Evolutionary conservation across 2,888 invertebrate genomes (phyloP).

Genomic region (Lordiphosa fenestrarum): DNA sequence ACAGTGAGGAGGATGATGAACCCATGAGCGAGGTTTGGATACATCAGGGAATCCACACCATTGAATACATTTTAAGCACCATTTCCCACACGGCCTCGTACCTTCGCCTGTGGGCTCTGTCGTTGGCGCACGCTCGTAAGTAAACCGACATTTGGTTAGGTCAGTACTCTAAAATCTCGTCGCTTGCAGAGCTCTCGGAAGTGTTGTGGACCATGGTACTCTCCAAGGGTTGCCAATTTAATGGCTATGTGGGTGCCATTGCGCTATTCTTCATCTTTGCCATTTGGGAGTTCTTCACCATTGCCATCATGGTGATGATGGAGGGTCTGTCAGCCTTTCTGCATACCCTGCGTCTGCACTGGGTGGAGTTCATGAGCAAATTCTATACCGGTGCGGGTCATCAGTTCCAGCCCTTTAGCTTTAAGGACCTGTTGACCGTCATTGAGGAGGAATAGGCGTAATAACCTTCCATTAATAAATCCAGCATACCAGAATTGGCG

Average conservation of each 20-base stretch:
- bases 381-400: conserved; percentile 92
- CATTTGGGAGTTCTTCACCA: conserved; percentile 94
- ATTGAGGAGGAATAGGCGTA: conserved; percentile 80
- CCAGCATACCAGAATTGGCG: conserved; percentile 46
- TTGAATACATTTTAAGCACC: conserved; percentile 97
- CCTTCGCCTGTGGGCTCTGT: conserved; percentile 97
- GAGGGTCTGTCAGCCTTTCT: conserved; percentile 99
- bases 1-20: conserved; percentile 81
- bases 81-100: conserved; percentile 98
- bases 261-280: conserved; percentile 92
- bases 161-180: too few relatives aligned
- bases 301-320: conserved; percentile 98
- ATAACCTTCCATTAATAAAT: conserved; percentile 50
- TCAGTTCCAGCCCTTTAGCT: conserved; percentile 91
- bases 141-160: conserved; percentile 38
- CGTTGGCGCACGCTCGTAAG: conserved; percentile 96
- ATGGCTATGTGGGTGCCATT: conserved; percentile 86
- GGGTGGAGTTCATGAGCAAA: conserved; percentile 99
- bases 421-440: conserved; percentile 86
- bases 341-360: conserved; percentile 98
- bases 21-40: conserved; percentile 94
- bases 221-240: conserved; percentile 85
- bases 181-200: conserved; percentile 87
- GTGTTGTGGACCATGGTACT: conserved; percentile 98
- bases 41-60: conserved; percentile 97